Percentiles rank a stretch among this genome's conserved stretches.
phyloP scores from a whole-genome alignment of 2,113 vertebrate species.

The Hymenochirus boettgeri region DNA sequence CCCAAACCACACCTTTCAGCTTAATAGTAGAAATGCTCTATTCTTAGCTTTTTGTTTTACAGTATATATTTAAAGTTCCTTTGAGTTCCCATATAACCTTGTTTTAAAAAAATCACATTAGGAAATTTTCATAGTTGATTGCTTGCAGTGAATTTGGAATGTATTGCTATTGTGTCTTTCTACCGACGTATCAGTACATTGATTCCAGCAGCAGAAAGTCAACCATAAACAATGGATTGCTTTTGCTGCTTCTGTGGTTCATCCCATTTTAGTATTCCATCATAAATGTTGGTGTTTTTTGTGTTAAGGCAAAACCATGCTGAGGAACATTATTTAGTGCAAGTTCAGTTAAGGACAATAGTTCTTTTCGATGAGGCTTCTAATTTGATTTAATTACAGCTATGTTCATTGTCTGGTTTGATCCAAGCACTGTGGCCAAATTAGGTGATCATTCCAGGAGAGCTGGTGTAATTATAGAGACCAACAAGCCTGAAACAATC shows the following conservation, averaged over 20 bases:
- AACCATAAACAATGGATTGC: not conserved
- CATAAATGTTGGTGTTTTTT: not conserved
- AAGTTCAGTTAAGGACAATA: conserved; percentile 10
- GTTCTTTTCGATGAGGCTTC: conserved; percentile 23
- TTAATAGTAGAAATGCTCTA: no score
- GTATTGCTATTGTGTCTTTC: conserved; percentile 4
- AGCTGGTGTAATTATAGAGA: conserved; percentile 37
- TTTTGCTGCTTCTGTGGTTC: not conserved
- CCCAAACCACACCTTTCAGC: no score
- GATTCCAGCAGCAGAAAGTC: not conserved
- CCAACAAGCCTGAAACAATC: conserved; percentile 36
- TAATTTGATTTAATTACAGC: conserved; percentile 33
- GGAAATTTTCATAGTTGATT: not conserved
- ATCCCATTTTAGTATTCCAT: not conserved
- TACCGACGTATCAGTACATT: not conserved
- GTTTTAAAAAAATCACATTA: not conserved
- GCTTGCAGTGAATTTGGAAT: conserved; percentile 4
- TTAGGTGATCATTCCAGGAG: conserved; percentile 22
- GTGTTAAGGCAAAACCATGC: not conserved
- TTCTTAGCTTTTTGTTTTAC: no score
- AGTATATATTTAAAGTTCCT: no score
- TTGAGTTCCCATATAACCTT: no score
- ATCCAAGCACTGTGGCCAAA: conserved; percentile 33
- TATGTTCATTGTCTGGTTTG: conserved; percentile 13
- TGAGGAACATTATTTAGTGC: conserved; percentile 4